These are phyloP conservation scores for Oxycera nigricornis DNA, from an alignment of 2,888 invertebrate genomes.

Conservation along the genomic window DNA sequence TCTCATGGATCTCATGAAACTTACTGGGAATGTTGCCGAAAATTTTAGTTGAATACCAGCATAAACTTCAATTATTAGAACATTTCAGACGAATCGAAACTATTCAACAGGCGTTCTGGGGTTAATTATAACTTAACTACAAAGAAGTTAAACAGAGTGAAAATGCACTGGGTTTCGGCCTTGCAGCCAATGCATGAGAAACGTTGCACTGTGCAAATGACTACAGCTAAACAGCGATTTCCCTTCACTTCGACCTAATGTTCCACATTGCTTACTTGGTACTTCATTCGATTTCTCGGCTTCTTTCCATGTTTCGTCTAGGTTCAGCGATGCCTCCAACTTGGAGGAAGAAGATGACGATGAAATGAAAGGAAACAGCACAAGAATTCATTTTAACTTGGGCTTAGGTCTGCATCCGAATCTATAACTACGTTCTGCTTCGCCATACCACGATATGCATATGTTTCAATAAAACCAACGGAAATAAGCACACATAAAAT, in stretches of 20 bases:
- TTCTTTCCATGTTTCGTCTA: slow-evolving; percentile 22
- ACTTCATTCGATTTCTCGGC: background rate
- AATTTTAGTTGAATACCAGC: too few relatives aligned
- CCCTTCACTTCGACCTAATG: background rate
- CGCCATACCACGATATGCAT: background rate
- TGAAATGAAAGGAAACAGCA: background rate
- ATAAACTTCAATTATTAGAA: too few relatives aligned
- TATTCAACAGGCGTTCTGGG: too few relatives aligned
- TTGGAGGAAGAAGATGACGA: background rate
- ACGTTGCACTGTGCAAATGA: background rate
- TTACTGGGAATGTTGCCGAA: too few relatives aligned
- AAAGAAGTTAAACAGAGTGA: too few relatives aligned
- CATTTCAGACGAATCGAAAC: too few relatives aligned
- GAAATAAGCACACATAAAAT: background rate
- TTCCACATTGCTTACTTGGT: background rate
- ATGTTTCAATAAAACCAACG: slow-evolving; percentile 17
- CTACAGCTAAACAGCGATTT: too few relatives aligned
- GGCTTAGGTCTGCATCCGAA: background rate
- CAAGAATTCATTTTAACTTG: background rate
- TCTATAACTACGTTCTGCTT: background rate
- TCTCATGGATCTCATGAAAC: too few relatives aligned
- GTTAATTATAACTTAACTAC: too few relatives aligned
- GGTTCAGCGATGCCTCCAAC: background rate
- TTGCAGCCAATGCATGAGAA: background rate
- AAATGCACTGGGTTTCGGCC: background rate